Conservation (phyloP, 2,888 invertebrate species). For the Alviniconcha strummeri region DNA sequence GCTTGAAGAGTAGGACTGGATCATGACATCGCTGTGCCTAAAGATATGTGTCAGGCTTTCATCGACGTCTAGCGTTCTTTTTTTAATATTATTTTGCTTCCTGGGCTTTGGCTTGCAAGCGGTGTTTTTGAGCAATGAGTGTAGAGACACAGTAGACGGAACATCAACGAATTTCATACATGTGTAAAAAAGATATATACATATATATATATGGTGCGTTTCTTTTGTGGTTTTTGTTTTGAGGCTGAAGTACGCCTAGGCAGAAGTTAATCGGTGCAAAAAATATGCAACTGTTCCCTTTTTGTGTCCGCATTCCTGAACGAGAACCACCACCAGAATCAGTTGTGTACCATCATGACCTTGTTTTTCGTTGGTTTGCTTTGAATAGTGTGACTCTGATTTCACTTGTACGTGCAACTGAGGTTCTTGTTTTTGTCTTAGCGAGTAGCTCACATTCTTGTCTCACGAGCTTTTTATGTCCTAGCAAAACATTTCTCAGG, state of each 20-base stretch:
- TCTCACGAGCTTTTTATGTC: neutral
- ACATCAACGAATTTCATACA: conserved; percentile 20
- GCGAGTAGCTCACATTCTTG: neutral
- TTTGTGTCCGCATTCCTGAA: neutral
- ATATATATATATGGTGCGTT: too few species aligned
- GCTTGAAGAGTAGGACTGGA: too few species aligned
- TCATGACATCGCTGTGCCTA: too few species aligned
- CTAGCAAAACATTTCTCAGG: too few species aligned
- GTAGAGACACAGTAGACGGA: neutral
- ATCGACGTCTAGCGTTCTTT: too few species aligned
- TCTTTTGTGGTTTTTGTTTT: too few species aligned
- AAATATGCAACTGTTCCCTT: conserved; percentile 11
- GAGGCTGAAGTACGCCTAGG: too few species aligned
- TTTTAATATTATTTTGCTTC: too few species aligned
- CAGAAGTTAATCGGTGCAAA: neutral
- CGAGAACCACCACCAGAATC: conserved; percentile 27
- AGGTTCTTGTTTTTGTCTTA: neutral
- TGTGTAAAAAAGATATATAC: neutral
- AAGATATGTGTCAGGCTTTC: too few species aligned
- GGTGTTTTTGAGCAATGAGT: too few species aligned
- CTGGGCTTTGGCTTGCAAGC: too few species aligned
- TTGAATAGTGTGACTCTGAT: neutral
- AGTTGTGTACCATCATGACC: conserved; percentile 36
- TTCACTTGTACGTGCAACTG: too few species aligned
- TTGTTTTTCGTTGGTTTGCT: neutral